A percentile compares a stretch with the other conserved stretches of the same genome.
phyloP scores from a whole-genome alignment of 2,888 invertebrate genomes.

The Molanna angustata region DNA sequence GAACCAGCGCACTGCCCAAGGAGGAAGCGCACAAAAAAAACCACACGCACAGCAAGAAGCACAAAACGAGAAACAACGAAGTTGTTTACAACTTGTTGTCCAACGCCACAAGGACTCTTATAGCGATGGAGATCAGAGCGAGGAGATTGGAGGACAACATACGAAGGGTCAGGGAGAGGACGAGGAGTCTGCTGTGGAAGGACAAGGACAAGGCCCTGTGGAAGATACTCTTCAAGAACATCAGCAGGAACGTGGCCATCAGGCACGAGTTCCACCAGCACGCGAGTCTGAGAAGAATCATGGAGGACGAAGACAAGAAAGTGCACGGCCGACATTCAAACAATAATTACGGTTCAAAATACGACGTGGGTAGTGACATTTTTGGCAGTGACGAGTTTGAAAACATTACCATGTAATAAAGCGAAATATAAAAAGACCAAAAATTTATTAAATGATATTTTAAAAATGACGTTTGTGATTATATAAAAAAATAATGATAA shows the following conservation, averaged over 20 bases:
- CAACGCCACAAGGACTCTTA: conserved; percentile 56
- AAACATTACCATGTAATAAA: conserved; percentile 18
- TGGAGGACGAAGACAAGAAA: conserved; percentile 42
- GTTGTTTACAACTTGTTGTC: conserved; percentile 55
- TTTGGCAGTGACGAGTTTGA: conserved; percentile 25
- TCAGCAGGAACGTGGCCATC: conserved; percentile 53
- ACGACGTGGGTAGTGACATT: conserved; percentile 21
- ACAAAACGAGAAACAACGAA: conserved; percentile 49
- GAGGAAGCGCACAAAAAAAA: conserved; percentile 21
- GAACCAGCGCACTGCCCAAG: conserved; percentile 20
- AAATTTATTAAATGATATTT: conserved; percentile 10
- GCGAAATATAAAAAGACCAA: background rate
- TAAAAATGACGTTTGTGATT: too few species aligned
- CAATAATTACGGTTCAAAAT: conserved; percentile 16
- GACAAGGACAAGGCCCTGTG: conserved; percentile 55
- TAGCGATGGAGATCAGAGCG: conserved; percentile 59
- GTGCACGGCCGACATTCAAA: conserved; percentile 7
- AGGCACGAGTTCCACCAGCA: conserved; percentile 54
- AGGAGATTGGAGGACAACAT: conserved; percentile 57
- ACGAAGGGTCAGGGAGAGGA: conserved; percentile 57
- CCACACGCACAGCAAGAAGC: conserved; percentile 16
- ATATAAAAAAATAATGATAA: background rate
- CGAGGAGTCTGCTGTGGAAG: conserved; percentile 57
- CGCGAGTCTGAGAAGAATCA: conserved; percentile 48
- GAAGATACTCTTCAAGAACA: conserved; percentile 56